Base-by-base conservation (phyloP, 2,797 vertebrate genomes). In the Sylvilagus floridanus region DNA sequence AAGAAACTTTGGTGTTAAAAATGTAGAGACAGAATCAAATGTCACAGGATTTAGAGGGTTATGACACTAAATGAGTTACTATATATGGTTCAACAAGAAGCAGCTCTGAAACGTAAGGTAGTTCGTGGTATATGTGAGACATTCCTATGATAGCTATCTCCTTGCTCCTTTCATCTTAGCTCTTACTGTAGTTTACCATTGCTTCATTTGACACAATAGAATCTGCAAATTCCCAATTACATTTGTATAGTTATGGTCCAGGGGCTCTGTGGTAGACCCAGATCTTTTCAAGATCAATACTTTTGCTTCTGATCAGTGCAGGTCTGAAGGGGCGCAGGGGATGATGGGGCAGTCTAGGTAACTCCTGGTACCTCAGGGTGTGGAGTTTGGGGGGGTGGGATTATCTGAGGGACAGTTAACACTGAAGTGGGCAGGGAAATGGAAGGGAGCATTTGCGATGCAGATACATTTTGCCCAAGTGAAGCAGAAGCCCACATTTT, bases 171-270 rank as follows among this genome's bases (percentile, higher is more conserved):
- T 86, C 72, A 21, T 62, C 26, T 75, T 65, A 66, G 35, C 19
- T 77, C 84, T 89, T 88, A 1, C 32, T 82, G 37, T n/a, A 24
- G 30, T 68, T 95, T 73, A 35, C 28, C 54, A 16, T 57, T 57
- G 5, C 69, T 82, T 73, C 71, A 32, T 82, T 72, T 94, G 71
- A 86, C 63, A 84, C 86, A 93, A 79, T 24, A 21, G 16, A 82
- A 78, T 93, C 85, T 95, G 69, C 22, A 66, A 30, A 77, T 82
- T 95, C 32, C 35, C 37, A 86, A 42, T 63, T 86, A 62, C 14
- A 87, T 90, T 68, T 87, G 68, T 78, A 78, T 16, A 57, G 79
- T 66, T n/a, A 76, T 52, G 21, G 83, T 16, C 69, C 16, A 72
- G 50, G 77, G 76, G 63, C 94, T 90, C 54, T 79, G 76, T 90